Conservation (phyloP, 2,797 vertebrate genomes). For the Mastacembelus armatus region DNA sequence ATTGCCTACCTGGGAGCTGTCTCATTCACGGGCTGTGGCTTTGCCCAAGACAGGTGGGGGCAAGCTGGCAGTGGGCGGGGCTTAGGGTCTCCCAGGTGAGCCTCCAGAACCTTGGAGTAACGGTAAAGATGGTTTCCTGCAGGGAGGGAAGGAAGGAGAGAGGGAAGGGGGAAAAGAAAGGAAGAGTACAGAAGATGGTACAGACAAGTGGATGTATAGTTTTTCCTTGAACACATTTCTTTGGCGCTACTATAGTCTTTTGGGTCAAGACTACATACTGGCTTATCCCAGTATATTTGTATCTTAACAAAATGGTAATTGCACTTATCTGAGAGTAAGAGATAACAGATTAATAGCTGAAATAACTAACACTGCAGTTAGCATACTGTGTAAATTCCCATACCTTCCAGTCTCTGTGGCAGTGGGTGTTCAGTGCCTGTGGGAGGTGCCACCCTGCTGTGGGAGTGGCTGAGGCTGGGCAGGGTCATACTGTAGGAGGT, state of each 20-base stretch:
- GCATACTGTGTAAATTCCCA: neutral
- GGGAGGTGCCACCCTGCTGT: slow-evolving; percentile 89
- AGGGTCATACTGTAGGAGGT: slow-evolving; percentile 95
- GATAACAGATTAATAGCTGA: neutral
- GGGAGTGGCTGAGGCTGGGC: slow-evolving; percentile 94
- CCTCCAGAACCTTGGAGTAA: slow-evolving; percentile 97
- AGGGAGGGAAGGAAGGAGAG: neutral
- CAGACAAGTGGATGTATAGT: neutral
- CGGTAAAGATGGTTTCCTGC: slow-evolving; percentile 97
- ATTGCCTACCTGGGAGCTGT: slow-evolving; percentile 91
- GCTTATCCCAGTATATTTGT: neutral
- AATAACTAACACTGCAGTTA: neutral
- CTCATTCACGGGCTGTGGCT: slow-evolving; percentile 97
- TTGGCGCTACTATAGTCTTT: neutral
- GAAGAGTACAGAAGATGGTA: neutral
- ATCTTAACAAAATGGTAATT: neutral
- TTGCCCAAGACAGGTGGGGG: slow-evolving; percentile 98
- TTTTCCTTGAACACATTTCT: neutral
- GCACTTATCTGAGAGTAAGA: neutral
- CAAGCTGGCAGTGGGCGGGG: slow-evolving; percentile 95
- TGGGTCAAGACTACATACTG: neutral
- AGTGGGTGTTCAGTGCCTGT: slow-evolving; percentile 82
- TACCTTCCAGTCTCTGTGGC: slow-evolving; percentile 96
- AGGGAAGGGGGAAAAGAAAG: neutral
- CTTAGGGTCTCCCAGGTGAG: slow-evolving; percentile 94